A percentile compares a stretch with the other conserved stretches of the same genome.
Evolutionary conservation across 1,140 invertebrate species (phyloP).

Genomic region (Callitettix versicolor): DNA sequence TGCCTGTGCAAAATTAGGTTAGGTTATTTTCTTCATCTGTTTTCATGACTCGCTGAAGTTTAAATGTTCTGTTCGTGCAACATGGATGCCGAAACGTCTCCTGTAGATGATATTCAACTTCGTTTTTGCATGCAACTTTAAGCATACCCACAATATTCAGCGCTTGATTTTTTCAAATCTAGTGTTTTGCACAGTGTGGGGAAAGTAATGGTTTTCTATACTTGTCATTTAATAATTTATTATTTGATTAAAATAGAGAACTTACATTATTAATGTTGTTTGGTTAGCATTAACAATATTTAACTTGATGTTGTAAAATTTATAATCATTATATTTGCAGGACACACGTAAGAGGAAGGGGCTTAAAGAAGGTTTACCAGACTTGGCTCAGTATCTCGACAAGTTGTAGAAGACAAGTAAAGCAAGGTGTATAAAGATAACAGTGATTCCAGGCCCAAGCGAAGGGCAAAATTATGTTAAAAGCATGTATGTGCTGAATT

Average conservation of each 20-base stretch:
- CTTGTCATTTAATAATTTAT: constrained; percentile 33
- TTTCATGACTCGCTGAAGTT: too few species aligned
- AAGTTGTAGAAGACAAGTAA: constrained; percentile 64
- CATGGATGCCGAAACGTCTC: too few species aligned
- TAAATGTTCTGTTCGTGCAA: too few species aligned
- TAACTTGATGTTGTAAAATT: too few species aligned
- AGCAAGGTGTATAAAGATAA: not conserved
- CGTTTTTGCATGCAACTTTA: too few species aligned
- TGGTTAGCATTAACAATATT: too few species aligned
- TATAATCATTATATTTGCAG: constrained; percentile 43
- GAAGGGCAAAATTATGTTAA: constrained; percentile 5
- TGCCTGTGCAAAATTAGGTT: too few species aligned
- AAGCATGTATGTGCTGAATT: not conserved
- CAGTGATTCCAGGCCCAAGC: constrained; percentile 7
- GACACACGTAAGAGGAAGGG: constrained; percentile 98
- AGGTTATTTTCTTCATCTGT: too few species aligned
- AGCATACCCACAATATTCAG: constrained; percentile 3
- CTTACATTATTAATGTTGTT: constrained; percentile 31
- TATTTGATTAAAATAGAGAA: constrained; percentile 39
- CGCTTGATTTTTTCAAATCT: not conserved
- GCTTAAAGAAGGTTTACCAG: constrained; percentile 93
- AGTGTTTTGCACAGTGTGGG: constrained; percentile 10
- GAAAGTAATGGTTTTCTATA: constrained; percentile 35
- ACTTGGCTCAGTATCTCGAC: constrained; percentile 84
- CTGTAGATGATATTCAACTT: too few species aligned